phyloP scores from a whole-genome alignment of 1,140 invertebrate genomes.

The Penaeus vannamei region DNA sequence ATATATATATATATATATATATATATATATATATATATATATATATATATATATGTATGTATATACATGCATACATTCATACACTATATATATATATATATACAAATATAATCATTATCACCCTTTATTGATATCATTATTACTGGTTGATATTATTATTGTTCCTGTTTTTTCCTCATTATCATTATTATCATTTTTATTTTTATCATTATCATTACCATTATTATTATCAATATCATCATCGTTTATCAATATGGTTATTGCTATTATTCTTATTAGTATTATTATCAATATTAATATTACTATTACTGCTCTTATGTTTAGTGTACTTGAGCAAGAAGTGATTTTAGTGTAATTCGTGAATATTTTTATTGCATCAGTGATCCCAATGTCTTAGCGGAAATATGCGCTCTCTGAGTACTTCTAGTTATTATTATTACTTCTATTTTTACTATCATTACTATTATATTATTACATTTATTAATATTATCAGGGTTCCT shows the following conservation, averaged over 20 bases:
- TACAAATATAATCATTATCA: not conserved
- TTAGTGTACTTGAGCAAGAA: no score
- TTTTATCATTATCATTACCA: not conserved
- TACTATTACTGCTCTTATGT: not conserved
- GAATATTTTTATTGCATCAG: no score
- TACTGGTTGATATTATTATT: not conserved
- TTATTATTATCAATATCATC: no score
- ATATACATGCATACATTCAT: not conserved
- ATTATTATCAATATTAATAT: not conserved
- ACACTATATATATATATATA: not conserved
- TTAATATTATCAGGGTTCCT: not conserved
- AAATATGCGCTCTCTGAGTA: not conserved
- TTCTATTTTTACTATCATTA: conserved; percentile 3
- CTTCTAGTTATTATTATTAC: not conserved
- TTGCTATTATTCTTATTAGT: not conserved
- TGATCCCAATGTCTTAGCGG: not conserved
- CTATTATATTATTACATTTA: not conserved
- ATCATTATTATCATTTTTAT: not conserved
- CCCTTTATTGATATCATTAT: not conserved
- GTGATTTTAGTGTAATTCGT: not conserved
- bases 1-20: not conserved
- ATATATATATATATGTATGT: not conserved
- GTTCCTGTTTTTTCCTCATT: not conserved
- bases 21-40: not conserved
- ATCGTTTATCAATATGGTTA: no score